These are phyloP conservation scores for Notocelia uddmanniana DNA, from an alignment of 2,888 invertebrate genomes.

Conservation along the genomic window DNA sequence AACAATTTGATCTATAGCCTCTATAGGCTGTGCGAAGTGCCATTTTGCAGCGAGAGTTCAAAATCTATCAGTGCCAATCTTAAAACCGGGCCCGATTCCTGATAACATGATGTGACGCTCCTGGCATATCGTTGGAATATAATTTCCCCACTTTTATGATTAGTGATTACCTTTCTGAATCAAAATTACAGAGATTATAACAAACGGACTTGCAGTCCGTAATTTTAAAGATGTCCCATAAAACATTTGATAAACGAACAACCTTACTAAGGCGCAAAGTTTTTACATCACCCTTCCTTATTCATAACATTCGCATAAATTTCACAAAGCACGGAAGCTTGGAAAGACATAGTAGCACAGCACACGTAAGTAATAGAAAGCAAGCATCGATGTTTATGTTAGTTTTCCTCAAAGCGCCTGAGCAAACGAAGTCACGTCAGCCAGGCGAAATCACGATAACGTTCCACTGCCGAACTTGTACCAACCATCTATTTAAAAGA, in stretches of 20 bases:
- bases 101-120: no score
- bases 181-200: no score
- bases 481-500: background rate
- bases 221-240: no score
- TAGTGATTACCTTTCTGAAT: no score
- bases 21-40: background rate
- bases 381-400: conserved; percentile 74
- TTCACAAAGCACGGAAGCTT: conserved; percentile 28
- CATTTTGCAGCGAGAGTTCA: background rate
- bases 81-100: background rate
- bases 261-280: background rate
- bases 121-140: no score
- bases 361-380: conserved; percentile 54
- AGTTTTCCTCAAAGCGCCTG: conserved; percentile 77
- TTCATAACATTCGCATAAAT: conserved; percentile 20
- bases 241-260: no score
- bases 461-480: conserved; percentile 49
- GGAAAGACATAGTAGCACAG: conserved; percentile 44
- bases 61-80: background rate
- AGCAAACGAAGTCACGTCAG: conserved; percentile 81
- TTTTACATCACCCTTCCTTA: conserved; percentile 7
- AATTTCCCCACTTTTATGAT: no score
- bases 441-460: conserved; percentile 67
- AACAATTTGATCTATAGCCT: no score
- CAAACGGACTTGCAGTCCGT: no score